Percentiles rank a stretch among this genome's conserved stretches.
Evolutionary conservation across 2,888 invertebrate species (phyloP).

Genomic region (Catocala nupta): DNA sequence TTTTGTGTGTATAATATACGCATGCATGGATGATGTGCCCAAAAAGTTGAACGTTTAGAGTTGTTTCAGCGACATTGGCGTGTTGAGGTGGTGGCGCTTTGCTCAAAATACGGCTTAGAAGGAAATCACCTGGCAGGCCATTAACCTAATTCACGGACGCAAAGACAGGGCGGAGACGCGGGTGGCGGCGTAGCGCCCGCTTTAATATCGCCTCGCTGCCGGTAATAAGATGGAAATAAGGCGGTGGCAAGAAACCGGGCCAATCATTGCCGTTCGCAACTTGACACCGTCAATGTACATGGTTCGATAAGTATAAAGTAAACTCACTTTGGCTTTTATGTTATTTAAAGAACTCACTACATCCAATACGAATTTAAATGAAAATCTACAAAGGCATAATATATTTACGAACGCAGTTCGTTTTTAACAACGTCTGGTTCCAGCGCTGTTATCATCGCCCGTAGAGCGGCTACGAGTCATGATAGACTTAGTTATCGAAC

Average conservation of each 20-base stretch:
- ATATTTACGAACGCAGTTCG: conserved; percentile 14
- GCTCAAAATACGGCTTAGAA: conserved; percentile 82
- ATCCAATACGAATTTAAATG: conserved; percentile 25
- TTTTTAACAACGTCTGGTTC: background rate
- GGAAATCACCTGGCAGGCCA: conserved; percentile 87
- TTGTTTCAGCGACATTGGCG: conserved; percentile 77
- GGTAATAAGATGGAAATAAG: conserved; percentile 87
- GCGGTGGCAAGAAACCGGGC: conserved; percentile 80
- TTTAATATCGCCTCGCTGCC: conserved; percentile 84
- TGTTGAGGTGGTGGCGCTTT: conserved; percentile 77
- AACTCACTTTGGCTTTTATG: conserved; percentile 44
- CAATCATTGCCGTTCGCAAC: conserved; percentile 82
- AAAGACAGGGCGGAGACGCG: conserved; percentile 85
- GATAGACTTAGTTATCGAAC: background rate
- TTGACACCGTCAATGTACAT: conserved; percentile 68
- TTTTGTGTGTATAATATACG: conserved; percentile 2
- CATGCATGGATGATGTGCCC: conserved; percentile 15
- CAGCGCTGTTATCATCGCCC: conserved; percentile 2
- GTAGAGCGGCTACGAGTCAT: background rate
- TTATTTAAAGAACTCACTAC: conserved; percentile 32
- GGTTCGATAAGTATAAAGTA: conserved; percentile 57
- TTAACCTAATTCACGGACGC: conserved; percentile 87
- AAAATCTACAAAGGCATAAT: conserved; percentile 12
- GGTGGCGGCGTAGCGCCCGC: conserved; percentile 75
- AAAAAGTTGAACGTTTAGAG: conserved; percentile 66